Base-by-base conservation (phyloP, 1,140 invertebrate genomes). In the Hylaeus volcanicus region DNA sequence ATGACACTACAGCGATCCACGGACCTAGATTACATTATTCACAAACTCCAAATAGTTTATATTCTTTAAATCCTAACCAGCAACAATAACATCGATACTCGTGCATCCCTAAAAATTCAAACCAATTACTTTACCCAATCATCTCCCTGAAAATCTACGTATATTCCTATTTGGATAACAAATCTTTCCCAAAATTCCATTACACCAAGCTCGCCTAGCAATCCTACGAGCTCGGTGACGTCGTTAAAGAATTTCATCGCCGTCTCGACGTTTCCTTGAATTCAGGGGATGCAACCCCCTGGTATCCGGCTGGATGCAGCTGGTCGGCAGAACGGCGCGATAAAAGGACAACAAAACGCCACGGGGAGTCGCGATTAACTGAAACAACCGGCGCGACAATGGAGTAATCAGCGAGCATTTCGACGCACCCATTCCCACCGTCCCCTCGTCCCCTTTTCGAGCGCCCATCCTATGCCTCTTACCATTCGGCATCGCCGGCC, bases 381-480 rank as follows among this genome's bases (percentile, higher is more conserved):
- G 91, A 91, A 91, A 91, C 90, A 90, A 90, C 86, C 87, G 76
- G 70, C 55, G 5, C 76, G 79, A 92, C 91, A 92, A 92, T 92
- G 88, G 88, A 82, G 91, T 91, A 92, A 92, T 92, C 91, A 92
- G 87, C 77, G 84, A 84, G 90, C 90, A 90, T 91, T 91, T 90
- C 89, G 86, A 86, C 81, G 84, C 77, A 73, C 61, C 70, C 77
- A 56, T 74, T n/a, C 51, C 71, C 53, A 55, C 48, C 6, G 14
- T 45, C 65, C 74, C 60, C 70, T 74, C 70, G 74, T 60, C 60
- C 69, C 60, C 45, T 53, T 76, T 71, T 76, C 74, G 41, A 41
- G 63, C 63, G 55, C 55, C 63, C 72, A 26, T 55, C 60, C 60
- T 43, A 45, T 48, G 69, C 41, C 73, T 68, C 83, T 70, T 71